These are phyloP conservation scores for Sesamia nonagrioides DNA, from an alignment of 1,140 invertebrate genomes.

Conservation along the genomic window DNA sequence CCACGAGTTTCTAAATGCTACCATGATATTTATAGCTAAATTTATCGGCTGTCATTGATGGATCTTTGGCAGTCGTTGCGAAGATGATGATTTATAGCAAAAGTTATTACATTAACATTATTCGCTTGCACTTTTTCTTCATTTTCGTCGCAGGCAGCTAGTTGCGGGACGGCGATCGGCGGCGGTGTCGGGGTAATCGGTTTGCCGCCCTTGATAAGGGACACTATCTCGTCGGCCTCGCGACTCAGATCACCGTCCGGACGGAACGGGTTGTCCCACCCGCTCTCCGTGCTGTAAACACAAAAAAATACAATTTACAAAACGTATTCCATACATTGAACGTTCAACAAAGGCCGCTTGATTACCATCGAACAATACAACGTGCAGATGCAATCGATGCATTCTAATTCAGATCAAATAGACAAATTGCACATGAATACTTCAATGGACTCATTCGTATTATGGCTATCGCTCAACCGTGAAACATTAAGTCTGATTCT, in stretches of 20 bases:
- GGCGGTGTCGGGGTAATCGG: conserved; percentile 81
- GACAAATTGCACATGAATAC: conserved; percentile 40
- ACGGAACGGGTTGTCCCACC: conserved; percentile 98
- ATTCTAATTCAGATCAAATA: conserved; percentile 40
- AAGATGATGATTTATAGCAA: background rate
- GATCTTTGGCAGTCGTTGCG: too few relatives aligned
- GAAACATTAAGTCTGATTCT: background rate
- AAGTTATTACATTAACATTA: conserved; percentile 73
- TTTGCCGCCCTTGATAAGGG: conserved; percentile 94
- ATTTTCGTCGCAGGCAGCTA: conserved; percentile 74
- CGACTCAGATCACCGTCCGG: conserved; percentile 97
- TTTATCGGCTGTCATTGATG: too few relatives aligned
- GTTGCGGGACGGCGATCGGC: conserved; percentile 73
- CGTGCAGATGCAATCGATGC: conserved; percentile 14
- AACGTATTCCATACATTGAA: background rate
- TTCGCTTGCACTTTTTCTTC: conserved; percentile 76
- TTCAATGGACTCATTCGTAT: background rate
- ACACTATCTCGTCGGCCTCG: conserved; percentile 98
- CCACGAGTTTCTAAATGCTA: too few relatives aligned
- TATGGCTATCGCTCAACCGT: background rate
- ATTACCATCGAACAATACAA: conserved; percentile 39
- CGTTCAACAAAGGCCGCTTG: conserved; percentile 22
- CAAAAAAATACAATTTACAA: conserved; percentile 7
- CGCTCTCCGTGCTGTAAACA: conserved; percentile 95
- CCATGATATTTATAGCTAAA: too few relatives aligned